Evolutionary conservation across 1,140 invertebrate genomes (phyloP), one percentile per base, ranked within the genome.

Genomic region (Xylocopa sonorina): DNA sequence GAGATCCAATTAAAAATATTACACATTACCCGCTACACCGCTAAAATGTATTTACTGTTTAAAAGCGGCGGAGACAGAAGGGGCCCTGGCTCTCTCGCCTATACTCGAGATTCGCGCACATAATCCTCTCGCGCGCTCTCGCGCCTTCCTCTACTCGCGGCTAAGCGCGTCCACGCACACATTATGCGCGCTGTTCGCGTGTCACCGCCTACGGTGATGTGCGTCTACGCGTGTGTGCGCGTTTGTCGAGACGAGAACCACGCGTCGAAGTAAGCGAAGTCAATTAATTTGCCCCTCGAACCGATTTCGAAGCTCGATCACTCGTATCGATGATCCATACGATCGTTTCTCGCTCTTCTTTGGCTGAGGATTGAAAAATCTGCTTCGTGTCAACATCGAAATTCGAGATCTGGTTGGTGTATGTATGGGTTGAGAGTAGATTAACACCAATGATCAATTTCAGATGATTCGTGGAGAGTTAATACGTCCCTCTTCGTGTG

Each of bases 1-100:
- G 85, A 87, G 88, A 91, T 92, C 91, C 91, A 92, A 92, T 92
- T 92, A 92, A 92, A 92, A 92, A 92, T 92, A 92, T 92, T 92
- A 92, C 89, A 90, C 89, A 92, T 92, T 92, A 91, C 87, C 88
- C 82, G 84, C 87, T 85, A 88, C 85, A 88, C 85, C 80, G 83
- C 87, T 90, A 91, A 91, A 92, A 91, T 88, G 88, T 91, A 90
- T 91, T 91, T 92, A 91, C 87, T 89, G 88, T 92, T 91, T 90
- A 91, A 89, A 91, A 90, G 88, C 83, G 82, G 67, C 66, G 38
- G 88, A 87, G 72, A 79, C 78, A 77, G 75, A 84, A 75, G 64
- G 77, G 74, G 62, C n/a, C 69, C 81, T 53, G 51, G 38, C 51
- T 71, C 73, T 71, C 73, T 82, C 80, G 71, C 78, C 76, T 75